Percentiles rank a stretch among this genome's conserved stretches.
Evolutionary conservation across 2,113 vertebrate species (phyloP).

Genomic region (Grammomys surdaster): DNA sequence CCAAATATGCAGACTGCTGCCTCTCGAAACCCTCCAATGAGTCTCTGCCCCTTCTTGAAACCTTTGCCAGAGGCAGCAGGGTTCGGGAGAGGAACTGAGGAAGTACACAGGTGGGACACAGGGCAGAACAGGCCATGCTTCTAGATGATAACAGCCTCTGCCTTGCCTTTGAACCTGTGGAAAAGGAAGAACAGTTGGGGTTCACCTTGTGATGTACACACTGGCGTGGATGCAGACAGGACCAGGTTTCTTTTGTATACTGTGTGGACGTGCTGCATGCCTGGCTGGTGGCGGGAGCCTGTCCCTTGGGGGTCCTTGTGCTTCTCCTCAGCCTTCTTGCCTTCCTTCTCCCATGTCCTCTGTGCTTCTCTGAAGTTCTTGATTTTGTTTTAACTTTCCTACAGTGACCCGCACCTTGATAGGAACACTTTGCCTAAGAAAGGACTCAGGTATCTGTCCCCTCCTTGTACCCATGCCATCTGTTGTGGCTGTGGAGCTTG

Average conservation of each 20-base stretch:
- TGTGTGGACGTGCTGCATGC: conserved; percentile 80
- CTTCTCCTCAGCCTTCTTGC: conserved; percentile 27
- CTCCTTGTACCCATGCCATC: conserved; percentile 81
- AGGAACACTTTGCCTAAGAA: conserved; percentile 99
- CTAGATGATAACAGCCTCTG: not conserved
- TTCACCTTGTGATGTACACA: conserved; percentile 53
- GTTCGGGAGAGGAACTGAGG: not conserved
- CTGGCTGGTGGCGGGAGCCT: conserved; percentile 72
- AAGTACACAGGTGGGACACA: not conserved
- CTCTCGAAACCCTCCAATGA: conserved; percentile 63
- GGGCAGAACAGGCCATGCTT: not conserved
- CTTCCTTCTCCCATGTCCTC: not conserved
- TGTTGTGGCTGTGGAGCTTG: conserved; percentile 85
- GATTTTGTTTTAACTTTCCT: conserved; percentile 93
- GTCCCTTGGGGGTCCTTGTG: conserved; percentile 55
- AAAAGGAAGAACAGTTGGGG: conserved; percentile 45
- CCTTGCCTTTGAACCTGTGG: conserved; percentile 17
- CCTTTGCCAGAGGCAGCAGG: conserved; percentile 6
- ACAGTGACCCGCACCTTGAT: conserved; percentile 96
- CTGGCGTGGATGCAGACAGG: conserved; percentile 64
- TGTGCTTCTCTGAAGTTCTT: conserved; percentile 91
- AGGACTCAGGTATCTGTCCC: conserved; percentile 96
- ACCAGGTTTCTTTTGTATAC: conserved; percentile 23
- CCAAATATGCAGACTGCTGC: conserved; percentile 77
- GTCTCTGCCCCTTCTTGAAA: conserved; percentile 60